These are phyloP conservation scores for Corythoichthys intestinalis DNA, from an alignment of 2,113 vertebrate species.

Conservation along the genomic window DNA sequence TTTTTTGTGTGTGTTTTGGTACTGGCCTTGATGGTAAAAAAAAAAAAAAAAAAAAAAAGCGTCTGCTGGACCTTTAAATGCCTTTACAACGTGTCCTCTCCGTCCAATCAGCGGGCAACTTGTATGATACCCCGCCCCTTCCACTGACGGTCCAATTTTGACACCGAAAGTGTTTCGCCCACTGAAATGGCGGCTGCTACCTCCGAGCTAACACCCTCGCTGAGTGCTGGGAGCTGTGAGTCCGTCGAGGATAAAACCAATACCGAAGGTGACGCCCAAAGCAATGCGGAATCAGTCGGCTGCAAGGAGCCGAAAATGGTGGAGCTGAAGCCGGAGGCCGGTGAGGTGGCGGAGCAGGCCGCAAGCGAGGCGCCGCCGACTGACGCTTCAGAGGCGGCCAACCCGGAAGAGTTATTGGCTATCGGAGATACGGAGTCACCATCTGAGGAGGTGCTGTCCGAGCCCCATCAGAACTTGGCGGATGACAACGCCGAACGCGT, in stretches of 20 bases:
- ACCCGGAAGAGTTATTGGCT: slow-evolving; percentile 14
- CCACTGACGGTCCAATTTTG: slow-evolving; percentile 15
- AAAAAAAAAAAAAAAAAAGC: no score
- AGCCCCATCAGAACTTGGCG: slow-evolving; percentile 29
- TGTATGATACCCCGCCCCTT: slow-evolving; percentile 20
- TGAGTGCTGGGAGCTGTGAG: slow-evolving; percentile 6
- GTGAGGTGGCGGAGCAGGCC: slow-evolving; percentile 48
- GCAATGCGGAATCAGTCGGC: slow-evolving; percentile 27
- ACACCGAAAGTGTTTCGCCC: slow-evolving; percentile 26
- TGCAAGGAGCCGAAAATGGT: slow-evolving; percentile 50
- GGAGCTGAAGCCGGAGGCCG: slow-evolving; percentile 42
- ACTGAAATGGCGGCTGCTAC: slow-evolving; percentile 53
- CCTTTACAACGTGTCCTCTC: slow-evolving; percentile 19
- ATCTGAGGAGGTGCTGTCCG: not conserved
- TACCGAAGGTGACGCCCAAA: slow-evolving; percentile 45
- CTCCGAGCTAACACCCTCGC: slow-evolving; percentile 21
- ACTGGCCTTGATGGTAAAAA: not conserved
- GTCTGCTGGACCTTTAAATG: slow-evolving; percentile 33
- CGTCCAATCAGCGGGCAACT: slow-evolving; percentile 51
- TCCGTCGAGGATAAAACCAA: slow-evolving; percentile 48
- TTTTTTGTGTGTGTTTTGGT: no score
- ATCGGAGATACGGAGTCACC: slow-evolving; percentile 20
- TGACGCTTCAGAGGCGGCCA: slow-evolving; percentile 8
- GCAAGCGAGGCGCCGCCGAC: slow-evolving; percentile 22
- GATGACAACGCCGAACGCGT: slow-evolving; percentile 15